Conservation (phyloP, 2,888 invertebrate species). For the Acleris holmiana region DNA sequence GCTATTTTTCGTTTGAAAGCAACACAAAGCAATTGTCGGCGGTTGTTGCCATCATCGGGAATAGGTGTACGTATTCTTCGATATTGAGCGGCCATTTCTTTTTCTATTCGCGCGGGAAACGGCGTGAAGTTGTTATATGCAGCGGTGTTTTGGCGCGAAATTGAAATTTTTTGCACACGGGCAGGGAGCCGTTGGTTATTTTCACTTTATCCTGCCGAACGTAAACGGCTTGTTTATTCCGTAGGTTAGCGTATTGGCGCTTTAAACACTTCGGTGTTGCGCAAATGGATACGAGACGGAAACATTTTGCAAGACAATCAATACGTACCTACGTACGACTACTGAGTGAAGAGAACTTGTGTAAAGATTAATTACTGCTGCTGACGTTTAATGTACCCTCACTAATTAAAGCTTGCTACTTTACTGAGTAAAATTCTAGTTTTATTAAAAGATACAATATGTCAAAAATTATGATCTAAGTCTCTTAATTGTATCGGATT, state of each 20-base stretch:
- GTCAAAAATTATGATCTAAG: no score
- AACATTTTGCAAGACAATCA: not conserved
- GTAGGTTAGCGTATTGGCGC: not conserved
- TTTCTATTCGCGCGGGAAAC: constrained; percentile 49
- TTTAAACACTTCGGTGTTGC: not conserved
- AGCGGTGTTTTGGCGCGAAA: constrained; percentile 26
- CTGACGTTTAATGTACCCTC: no score
- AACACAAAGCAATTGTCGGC: constrained; percentile 73
- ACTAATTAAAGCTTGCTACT: no score
- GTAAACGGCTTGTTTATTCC: constrained; percentile 2
- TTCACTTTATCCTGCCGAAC: not conserved
- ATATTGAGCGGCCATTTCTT: constrained; percentile 51
- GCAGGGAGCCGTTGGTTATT: constrained; percentile 5
- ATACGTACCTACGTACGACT: not conserved
- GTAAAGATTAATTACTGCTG: no score
- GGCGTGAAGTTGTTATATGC: constrained; percentile 34
- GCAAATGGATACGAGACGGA: not conserved
- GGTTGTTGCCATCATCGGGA: constrained; percentile 65
- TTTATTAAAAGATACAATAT: no score
- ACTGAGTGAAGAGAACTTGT: no score
- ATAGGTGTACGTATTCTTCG: constrained; percentile 57
- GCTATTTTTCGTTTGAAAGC: constrained; percentile 65
- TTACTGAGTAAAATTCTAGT: no score
- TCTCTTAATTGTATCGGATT: no score
- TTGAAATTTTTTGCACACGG: constrained; percentile 22